Conservation (phyloP, 2,113 vertebrate species). For the Peromyscus californicus region DNA sequence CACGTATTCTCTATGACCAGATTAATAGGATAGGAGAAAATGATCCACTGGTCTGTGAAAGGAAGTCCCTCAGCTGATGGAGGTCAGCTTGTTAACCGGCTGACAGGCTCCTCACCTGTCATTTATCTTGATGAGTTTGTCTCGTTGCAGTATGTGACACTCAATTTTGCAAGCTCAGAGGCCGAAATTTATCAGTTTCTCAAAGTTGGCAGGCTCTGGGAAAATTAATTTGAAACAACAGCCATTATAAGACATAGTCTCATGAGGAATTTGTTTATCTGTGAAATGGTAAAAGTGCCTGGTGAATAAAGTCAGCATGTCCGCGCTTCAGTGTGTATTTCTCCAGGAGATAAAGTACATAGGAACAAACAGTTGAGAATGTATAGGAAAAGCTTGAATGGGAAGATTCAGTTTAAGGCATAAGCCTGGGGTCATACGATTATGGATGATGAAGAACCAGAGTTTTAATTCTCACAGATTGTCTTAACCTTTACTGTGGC, state of each 20-base stretch:
- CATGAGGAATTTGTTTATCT: neutral
- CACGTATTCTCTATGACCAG: neutral
- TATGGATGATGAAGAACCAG: neutral
- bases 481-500: neutral
- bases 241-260: neutral
- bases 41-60: neutral
- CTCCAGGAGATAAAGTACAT: neutral
- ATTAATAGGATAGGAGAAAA: neutral
- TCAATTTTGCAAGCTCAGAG: neutral
- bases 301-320: neutral
- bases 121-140: constrained; percentile 9
- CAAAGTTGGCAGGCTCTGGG: neutral
- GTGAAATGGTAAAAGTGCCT: neutral
- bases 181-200: constrained; percentile 27
- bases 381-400: neutral
- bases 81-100: neutral
- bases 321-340: neutral
- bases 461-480: neutral
- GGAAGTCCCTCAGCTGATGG: neutral
- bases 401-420: neutral
- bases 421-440: neutral
- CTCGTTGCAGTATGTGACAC: neutral
- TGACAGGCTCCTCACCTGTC: neutral
- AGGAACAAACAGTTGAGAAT: neutral
- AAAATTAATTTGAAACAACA: neutral